Percentiles rank a stretch among this genome's conserved stretches.
Evolutionary conservation across 2,888 invertebrate species (phyloP).

Genomic region (Torymus auratus): DNA sequence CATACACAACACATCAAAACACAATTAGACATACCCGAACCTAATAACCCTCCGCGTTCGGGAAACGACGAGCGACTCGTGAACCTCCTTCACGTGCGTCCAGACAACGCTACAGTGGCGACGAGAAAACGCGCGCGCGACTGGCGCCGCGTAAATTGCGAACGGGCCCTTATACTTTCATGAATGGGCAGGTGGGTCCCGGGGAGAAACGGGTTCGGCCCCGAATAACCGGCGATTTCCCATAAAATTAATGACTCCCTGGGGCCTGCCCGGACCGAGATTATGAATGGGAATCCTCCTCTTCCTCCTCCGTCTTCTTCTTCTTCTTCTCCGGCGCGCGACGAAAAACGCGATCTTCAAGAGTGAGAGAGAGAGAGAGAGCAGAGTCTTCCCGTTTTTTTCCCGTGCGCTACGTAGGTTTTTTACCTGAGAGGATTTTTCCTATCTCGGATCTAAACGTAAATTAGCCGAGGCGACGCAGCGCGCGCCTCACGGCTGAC

Average conservation of each 20-base stretch:
- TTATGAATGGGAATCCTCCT: constrained; percentile 55
- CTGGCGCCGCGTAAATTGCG: constrained; percentile 59
- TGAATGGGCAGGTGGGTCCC: constrained; percentile 53
- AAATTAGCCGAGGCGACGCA: constrained; percentile 19
- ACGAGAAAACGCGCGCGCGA: neutral
- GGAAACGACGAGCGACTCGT: too few relatives aligned
- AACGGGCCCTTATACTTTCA: constrained; percentile 45
- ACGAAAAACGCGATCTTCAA: too few relatives aligned
- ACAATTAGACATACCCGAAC: too few relatives aligned
- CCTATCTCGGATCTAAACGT: constrained; percentile 44
- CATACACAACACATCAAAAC: too few relatives aligned
- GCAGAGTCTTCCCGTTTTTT: neutral
- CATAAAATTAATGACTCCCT: constrained; percentile 74
- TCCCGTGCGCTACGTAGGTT: neutral
- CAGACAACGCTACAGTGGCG: too few relatives aligned
- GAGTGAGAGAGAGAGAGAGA: too few relatives aligned
- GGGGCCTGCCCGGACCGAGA: constrained; percentile 24
- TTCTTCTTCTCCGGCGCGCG: too few relatives aligned
- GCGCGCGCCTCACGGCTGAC: constrained; percentile 3
- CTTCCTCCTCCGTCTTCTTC: constrained; percentile 14
- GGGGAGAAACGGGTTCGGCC: constrained; percentile 65
- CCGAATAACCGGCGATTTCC: constrained; percentile 74
- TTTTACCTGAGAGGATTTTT: constrained; percentile 35
- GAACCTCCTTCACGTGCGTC: too few relatives aligned
- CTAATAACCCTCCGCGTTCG: too few relatives aligned